Evolutionary conservation across 2,888 invertebrate genomes (phyloP).

Genomic region (Chaetogeoica ovagalla): DNA sequence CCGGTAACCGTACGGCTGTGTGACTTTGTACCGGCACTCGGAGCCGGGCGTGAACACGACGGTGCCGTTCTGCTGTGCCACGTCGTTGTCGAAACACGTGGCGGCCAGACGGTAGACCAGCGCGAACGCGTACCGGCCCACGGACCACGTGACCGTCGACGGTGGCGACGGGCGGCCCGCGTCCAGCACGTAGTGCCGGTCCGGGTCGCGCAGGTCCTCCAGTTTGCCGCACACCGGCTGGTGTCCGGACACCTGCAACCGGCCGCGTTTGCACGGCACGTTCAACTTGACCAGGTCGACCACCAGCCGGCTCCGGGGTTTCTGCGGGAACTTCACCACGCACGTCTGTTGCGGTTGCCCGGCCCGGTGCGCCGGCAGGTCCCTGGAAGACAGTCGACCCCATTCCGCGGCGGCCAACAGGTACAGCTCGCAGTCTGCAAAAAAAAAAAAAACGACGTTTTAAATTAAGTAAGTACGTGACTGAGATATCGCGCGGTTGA

Average conservation of each 20-base stretch:
- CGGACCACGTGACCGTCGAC: conserved; percentile 59
- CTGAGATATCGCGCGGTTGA: too few relatives aligned
- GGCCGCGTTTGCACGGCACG: conserved; percentile 69
- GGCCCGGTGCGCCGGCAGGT: conserved; percentile 13
- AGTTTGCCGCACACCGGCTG: conserved; percentile 69
- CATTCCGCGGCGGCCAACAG: conserved; percentile 60
- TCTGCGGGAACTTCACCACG: conserved; percentile 52
- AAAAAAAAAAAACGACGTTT: too few relatives aligned
- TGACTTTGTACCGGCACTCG: conserved; percentile 72
- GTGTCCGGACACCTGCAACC: conserved; percentile 64
- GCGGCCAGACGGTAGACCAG: conserved; percentile 71
- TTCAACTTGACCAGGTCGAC: conserved; percentile 70
- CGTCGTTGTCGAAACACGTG: conserved; percentile 72
- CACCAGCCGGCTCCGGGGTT: conserved; percentile 61
- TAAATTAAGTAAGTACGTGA: too few relatives aligned
- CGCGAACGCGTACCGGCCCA: conserved; percentile 69
- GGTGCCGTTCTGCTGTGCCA: conserved; percentile 68
- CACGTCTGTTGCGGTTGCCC: conserved; percentile 56
- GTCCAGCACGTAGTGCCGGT: conserved; percentile 66
- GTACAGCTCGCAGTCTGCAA: conserved; percentile 66
- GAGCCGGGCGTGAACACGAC: conserved; percentile 61
- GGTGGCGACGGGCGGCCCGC: conserved; percentile 59
- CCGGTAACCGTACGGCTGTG: conserved; percentile 72
- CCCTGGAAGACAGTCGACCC: conserved; percentile 60
- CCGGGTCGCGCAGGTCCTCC: conserved; percentile 67